These are phyloP conservation scores for Ariopsis seemanni DNA, from an alignment of 2,113 vertebrate genomes.

Conservation along the genomic window DNA sequence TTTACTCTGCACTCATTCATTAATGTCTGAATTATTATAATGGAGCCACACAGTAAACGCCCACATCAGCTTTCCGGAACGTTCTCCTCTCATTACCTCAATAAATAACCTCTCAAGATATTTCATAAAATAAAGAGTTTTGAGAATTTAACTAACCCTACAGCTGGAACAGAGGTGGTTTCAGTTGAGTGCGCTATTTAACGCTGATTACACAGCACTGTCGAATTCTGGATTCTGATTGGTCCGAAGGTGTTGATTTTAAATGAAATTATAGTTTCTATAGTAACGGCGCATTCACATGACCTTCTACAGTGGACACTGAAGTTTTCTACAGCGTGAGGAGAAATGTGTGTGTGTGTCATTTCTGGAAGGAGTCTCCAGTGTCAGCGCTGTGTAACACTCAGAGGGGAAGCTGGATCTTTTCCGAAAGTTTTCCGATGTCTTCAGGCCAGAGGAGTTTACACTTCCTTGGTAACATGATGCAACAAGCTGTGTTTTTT, in stretches of 20 bases:
- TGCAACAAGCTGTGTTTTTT: no score
- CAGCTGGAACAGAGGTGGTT: background rate
- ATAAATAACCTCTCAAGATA: fast-evolving
- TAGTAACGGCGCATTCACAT: background rate
- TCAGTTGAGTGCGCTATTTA: background rate
- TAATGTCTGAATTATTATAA: background rate
- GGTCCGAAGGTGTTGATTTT: background rate
- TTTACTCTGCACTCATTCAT: background rate
- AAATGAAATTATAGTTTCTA: background rate
- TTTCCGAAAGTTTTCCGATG: no score
- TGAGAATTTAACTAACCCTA: background rate
- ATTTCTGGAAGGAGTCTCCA: no score
- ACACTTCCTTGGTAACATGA: no score
- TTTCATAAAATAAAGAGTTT: background rate
- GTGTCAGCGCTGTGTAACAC: no score
- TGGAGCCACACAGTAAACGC: background rate
- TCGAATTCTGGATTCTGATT: background rate
- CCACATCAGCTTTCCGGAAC: background rate
- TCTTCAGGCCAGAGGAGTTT: no score
- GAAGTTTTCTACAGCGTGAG: background rate
- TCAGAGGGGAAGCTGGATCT: no score
- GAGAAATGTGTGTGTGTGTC: no score
- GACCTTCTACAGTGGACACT: background rate
- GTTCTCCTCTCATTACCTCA: background rate
- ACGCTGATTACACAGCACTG: background rate